Evolutionary conservation across 2,797 vertebrate species (phyloP).

Genomic region (Malurus splendens): DNA sequence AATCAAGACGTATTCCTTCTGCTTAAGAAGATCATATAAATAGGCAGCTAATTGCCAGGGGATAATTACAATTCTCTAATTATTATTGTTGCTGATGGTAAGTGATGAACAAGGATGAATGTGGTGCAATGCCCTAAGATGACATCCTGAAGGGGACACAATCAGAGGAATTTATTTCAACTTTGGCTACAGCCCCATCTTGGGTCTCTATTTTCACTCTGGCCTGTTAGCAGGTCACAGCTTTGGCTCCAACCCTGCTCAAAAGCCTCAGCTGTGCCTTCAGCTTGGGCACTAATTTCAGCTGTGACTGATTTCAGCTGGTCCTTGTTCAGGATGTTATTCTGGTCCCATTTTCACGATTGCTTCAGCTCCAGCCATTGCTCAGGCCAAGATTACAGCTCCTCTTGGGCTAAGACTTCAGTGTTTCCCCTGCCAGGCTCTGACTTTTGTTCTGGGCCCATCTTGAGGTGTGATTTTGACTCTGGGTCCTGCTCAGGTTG

Average conservation of each 20-base stretch:
- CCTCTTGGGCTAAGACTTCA: not conserved
- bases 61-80: conserved; percentile 39
- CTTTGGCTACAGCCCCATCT: not conserved
- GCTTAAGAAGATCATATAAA: conserved; percentile 16
- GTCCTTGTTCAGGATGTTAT: not conserved
- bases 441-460: not conserved
- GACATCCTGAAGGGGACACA: not conserved
- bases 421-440: not conserved
- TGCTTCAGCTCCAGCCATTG: not conserved
- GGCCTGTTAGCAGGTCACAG: rapidly evolving
- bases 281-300: not conserved
- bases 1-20: conserved; percentile 45
- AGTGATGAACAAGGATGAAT: not conserved
- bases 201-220: not conserved
- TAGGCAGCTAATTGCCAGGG: conserved; percentile 20
- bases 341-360: not conserved
- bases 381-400: not conserved
- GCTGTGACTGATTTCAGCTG: rapidly evolving
- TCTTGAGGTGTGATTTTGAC: not conserved
- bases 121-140: not conserved
- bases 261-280: not conserved
- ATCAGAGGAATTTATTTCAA: not conserved
- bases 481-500: not conserved
- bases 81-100: conserved; percentile 22
- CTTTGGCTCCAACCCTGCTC: not conserved